Base-by-base conservation (phyloP, 2,797 vertebrate species). In the Neomorphus geoffroyi region DNA sequence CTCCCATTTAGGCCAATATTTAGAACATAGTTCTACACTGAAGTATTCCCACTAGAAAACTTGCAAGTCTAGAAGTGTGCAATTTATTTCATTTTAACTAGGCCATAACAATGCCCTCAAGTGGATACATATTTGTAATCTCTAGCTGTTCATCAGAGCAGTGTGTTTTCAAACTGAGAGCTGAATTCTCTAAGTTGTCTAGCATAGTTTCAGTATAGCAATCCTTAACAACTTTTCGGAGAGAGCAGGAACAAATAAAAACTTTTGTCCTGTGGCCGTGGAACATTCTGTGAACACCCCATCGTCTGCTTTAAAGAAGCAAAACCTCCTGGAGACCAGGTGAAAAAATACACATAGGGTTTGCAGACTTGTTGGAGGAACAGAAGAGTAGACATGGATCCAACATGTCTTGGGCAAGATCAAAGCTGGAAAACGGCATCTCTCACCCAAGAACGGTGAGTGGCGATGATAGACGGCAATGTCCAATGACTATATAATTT, bases 11-110 rank as follows among this genome's bases (percentile, higher is more conserved):
- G 79, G 56, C 81, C 81, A 95, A 90, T 95, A 95, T 94, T 94
- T 90, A 94, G 93, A 96, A 95, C 73, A 75, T 72, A 64, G 64
- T 95, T 92, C 81, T 88, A 77, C 80, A 74, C 48, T 72, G 60
- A 95, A 95, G 72, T 95, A 96, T 92, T 96, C 92, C 95, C 96
- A 66, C 45, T 69, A 82, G 96, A 94, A 96, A 95, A 95, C 51
- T 74, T 93, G 50, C 53, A 90, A 95, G 80, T 95, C 74, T 88
- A 90, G 94, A 96, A 96, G 48, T 75, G 56, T 67, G 84, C 91
- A 84, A 92, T 97, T 95, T 96, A 95, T 96, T 95, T 96, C 73
- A 81, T 61, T 95, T 95, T 96, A 96, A 96, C 84, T 93, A 92
- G 87, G 75, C 66, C 79, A 85, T 93, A 95, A 94, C 81, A 94